Percentiles rank a stretch among this genome's conserved stretches.
Evolutionary conservation across 2,113 vertebrate genomes (phyloP).

Genomic region (Zosterops pallidus): DNA sequence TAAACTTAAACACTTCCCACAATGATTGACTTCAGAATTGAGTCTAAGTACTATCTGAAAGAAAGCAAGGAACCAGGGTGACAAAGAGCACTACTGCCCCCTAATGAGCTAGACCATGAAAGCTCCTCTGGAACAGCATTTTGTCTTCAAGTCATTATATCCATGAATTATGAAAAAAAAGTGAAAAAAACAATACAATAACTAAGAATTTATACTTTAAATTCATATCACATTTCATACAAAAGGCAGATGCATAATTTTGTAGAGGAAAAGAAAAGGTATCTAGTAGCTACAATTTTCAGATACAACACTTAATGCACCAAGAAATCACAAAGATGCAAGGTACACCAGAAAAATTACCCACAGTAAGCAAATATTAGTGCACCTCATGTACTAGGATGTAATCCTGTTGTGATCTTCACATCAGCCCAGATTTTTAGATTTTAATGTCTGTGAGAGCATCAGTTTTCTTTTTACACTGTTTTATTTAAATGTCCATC

Average conservation of each 20-base stretch:
- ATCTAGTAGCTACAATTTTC: background rate
- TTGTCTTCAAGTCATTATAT: background rate
- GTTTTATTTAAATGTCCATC: background rate
- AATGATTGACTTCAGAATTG: constrained; percentile 60
- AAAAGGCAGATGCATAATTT: constrained; percentile 14
- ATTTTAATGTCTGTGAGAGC: background rate
- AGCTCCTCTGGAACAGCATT: background rate
- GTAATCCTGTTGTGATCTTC: background rate
- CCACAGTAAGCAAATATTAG: background rate
- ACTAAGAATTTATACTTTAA: background rate
- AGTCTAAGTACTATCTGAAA: constrained; percentile 29
- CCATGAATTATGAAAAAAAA: background rate
- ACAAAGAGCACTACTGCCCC: constrained; percentile 74
- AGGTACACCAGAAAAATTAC: background rate
- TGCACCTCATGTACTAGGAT: background rate
- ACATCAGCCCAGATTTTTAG: background rate
- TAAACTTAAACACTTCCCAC: constrained; percentile 69
- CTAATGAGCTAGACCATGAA: constrained; percentile 58
- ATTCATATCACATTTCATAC: background rate
- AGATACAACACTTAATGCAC: background rate
- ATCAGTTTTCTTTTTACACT: background rate
- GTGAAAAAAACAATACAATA: background rate
- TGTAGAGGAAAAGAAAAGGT: background rate
- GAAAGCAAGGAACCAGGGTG: background rate
- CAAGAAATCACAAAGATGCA: background rate